Evolutionary conservation across 2,888 invertebrate species (phyloP).

Genomic region (Pyrrhosoma nymphula): DNA sequence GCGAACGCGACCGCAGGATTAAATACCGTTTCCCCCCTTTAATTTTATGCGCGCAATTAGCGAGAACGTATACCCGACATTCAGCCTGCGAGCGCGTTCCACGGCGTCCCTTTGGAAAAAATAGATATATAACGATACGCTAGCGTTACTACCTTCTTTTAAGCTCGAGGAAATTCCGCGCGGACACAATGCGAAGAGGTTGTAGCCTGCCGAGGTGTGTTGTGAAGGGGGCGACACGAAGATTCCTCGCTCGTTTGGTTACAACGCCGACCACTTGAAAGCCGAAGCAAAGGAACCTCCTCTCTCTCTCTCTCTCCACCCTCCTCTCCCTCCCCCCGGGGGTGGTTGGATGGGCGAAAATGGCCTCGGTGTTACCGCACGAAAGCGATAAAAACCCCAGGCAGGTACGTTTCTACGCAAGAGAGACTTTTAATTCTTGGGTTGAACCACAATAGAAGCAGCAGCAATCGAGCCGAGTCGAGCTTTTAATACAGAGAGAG

Average conservation of each 20-base stretch:
- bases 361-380: background rate
- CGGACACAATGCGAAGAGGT: background rate
- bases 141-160: background rate
- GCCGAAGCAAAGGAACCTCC: background rate
- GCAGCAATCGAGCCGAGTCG: background rate
- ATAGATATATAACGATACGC: background rate
- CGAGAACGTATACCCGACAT: background rate
- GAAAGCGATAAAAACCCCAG: background rate
- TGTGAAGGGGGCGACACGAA: background rate
- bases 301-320: no score
- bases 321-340: background rate
- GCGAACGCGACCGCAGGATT: background rate
- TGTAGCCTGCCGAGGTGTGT: background rate
- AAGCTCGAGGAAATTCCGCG: background rate
- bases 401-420: no score
- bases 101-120: background rate
- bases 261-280: background rate
- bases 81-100: background rate
- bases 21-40: background rate
- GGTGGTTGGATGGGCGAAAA: background rate
- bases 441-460: background rate
- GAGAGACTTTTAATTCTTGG: background rate
- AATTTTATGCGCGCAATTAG: constrained; percentile 32
- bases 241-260: background rate
- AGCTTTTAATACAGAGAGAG: background rate